Evolutionary conservation across 2,888 invertebrate genomes (phyloP).

Genomic region (Argynnis bischoffii): DNA sequence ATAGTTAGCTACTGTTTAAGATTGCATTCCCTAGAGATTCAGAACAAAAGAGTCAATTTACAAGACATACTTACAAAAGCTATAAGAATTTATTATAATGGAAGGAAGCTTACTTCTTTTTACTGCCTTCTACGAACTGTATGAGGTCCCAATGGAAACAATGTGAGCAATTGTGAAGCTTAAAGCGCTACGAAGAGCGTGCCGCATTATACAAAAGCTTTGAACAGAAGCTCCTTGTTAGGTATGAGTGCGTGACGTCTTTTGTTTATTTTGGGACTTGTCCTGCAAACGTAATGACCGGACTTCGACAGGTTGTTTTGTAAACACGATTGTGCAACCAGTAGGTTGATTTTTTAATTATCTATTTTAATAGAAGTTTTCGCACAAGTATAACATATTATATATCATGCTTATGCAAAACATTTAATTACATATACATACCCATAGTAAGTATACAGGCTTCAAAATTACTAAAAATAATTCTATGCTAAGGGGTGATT

Average conservation of each 20-base stretch:
- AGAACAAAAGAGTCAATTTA: slow-evolving; percentile 43
- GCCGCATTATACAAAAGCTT: slow-evolving; percentile 43
- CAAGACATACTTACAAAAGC: slow-evolving; percentile 51
- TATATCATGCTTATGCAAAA: background rate
- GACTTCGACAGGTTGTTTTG: slow-evolving; percentile 18
- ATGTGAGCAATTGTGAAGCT: slow-evolving; percentile 44
- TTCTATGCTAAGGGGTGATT: too few relatives aligned
- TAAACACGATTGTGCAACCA: slow-evolving; percentile 11
- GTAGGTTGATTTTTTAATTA: background rate
- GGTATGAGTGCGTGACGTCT: slow-evolving; percentile 40
- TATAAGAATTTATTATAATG: slow-evolving; percentile 61
- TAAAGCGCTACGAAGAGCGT: slow-evolving; percentile 44
- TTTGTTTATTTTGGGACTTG: slow-evolving; percentile 45
- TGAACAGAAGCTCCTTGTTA: slow-evolving; percentile 62
- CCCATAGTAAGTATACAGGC: too few relatives aligned
- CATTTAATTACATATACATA: too few relatives aligned
- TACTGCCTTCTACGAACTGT: slow-evolving; percentile 53
- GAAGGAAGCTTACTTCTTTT: slow-evolving; percentile 48
- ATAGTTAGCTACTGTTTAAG: slow-evolving; percentile 31
- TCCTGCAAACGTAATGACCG: slow-evolving; percentile 31
- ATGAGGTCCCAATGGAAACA: slow-evolving; percentile 50
- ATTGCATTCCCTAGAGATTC: slow-evolving; percentile 26
- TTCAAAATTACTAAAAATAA: too few relatives aligned
- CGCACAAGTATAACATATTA: background rate
- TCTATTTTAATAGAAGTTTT: background rate